These are phyloP conservation scores for Sebastiscus albofasciatus DNA, from an alignment of 2,797 vertebrate species.

Conservation along the genomic window DNA sequence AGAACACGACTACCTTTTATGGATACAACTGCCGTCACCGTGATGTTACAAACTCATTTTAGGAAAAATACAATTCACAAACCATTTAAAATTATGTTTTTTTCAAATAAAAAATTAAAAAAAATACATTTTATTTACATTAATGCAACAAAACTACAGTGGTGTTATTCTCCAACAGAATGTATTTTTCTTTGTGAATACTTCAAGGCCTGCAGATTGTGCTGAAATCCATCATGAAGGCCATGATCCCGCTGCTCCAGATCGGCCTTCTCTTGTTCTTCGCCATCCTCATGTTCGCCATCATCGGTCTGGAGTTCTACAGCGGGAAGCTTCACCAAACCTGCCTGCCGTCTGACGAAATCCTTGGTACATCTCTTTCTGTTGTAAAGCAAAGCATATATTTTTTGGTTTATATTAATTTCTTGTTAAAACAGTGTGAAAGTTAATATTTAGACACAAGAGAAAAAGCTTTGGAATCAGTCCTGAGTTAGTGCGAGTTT, in stretches of 20 bases:
- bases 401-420: neutral
- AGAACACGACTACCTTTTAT: neutral
- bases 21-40: neutral
- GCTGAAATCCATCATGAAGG: conserved; percentile 99
- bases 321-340: conserved; percentile 96
- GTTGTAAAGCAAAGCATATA: neutral
- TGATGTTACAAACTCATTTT: neutral
- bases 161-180: neutral
- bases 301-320: conserved; percentile 99
- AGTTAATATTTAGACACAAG: neutral
- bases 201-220: conserved; percentile 94
- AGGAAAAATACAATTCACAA: neutral
- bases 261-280: conserved; percentile 98
- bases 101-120: neutral
- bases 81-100: neutral
- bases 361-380: conserved; percentile 69
- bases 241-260: conserved; percentile 98
- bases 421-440: conserved; percentile 1
- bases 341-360: conserved; percentile 84
- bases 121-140: neutral
- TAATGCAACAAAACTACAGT: neutral
- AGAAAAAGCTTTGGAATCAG: neutral
- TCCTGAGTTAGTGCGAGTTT: neutral
- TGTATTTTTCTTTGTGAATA: neutral
- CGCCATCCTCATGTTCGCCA: conserved; percentile 99